Percentiles rank a stretch among this genome's conserved stretches.
Evolutionary conservation across 1,140 invertebrate genomes (phyloP).

Genomic region (Leptinotarsa texana): DNA sequence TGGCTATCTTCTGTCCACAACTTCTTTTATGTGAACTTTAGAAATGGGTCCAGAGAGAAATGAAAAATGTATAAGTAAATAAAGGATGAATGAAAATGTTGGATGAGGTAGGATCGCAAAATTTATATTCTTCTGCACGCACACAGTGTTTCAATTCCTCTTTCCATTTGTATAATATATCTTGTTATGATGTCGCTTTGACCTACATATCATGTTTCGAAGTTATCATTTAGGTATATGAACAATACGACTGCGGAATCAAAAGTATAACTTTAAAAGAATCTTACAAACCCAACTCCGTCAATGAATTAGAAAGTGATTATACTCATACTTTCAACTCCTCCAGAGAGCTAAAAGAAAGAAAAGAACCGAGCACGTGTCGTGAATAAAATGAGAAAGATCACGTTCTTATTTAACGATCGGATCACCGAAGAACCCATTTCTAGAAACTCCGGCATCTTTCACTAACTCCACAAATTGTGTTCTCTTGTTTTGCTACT

Average conservation of each 20-base stretch:
- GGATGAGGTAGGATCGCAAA: no score
- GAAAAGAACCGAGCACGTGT: constrained; percentile 36
- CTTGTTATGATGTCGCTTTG: no score
- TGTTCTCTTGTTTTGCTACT: constrained; percentile 46
- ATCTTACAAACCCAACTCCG: neutral
- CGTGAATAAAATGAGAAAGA: constrained; percentile 40
- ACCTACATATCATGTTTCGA: no score
- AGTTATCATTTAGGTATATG: no score
- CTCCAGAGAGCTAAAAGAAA: constrained; percentile 29
- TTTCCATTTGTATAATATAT: no score
- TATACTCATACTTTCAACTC: constrained; percentile 38
- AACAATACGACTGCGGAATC: neutral
- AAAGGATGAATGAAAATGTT: no score
- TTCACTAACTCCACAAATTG: constrained; percentile 47
- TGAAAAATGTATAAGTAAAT: no score
- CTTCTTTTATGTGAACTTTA: no score
- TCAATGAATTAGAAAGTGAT: constrained; percentile 40
- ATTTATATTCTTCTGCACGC: no score
- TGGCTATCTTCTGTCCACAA: no score
- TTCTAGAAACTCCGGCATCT: constrained; percentile 37
- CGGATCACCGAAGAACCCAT: constrained; percentile 42
- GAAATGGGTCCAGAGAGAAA: no score
- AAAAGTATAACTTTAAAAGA: neutral
- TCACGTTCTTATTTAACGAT: constrained; percentile 49
- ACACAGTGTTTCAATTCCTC: no score